Evolutionary conservation across 2,888 invertebrate genomes (phyloP).

Genomic region (Tetramorium bicarinatum): DNA sequence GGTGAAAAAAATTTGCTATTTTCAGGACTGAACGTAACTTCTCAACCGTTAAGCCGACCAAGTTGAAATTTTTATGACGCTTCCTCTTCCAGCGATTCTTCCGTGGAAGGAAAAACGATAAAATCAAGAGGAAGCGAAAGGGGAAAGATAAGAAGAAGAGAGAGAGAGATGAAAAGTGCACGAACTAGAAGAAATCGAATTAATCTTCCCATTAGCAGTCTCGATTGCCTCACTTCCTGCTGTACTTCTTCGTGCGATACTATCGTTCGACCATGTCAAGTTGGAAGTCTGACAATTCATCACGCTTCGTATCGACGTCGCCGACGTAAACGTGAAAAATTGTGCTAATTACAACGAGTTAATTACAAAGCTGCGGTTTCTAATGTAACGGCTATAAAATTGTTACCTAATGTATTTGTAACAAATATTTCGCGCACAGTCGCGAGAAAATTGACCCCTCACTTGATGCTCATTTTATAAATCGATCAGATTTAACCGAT

Average conservation of each 20-base stretch:
- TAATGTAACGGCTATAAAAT: neutral
- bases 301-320: conserved; percentile 62
- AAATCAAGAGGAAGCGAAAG: conserved; percentile 14
- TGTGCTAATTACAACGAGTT: conserved; percentile 57
- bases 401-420: neutral
- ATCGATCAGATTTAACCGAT: neutral
- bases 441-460: neutral
- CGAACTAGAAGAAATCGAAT: conserved; percentile 74
- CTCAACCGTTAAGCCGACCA: conserved; percentile 35
- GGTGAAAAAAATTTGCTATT: conserved; percentile 7
- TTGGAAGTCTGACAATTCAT: conserved; percentile 76
- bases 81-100: neutral
- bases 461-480: too few relatives aligned
- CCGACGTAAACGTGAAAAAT: conserved; percentile 66
- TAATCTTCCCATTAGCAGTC: conserved; percentile 79
- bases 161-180: conserved; percentile 15
- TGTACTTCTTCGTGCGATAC: conserved; percentile 38
- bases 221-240: conserved; percentile 70
- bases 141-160: neutral
- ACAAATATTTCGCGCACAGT: neutral
- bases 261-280: conserved; percentile 54
- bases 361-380: conserved; percentile 15
- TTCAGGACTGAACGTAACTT: conserved; percentile 23
- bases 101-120: conserved; percentile 6
- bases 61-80: conserved; percentile 36